Evolutionary conservation across 2,888 invertebrate species (phyloP).

Genomic region (Parascotia fuliginaria): DNA sequence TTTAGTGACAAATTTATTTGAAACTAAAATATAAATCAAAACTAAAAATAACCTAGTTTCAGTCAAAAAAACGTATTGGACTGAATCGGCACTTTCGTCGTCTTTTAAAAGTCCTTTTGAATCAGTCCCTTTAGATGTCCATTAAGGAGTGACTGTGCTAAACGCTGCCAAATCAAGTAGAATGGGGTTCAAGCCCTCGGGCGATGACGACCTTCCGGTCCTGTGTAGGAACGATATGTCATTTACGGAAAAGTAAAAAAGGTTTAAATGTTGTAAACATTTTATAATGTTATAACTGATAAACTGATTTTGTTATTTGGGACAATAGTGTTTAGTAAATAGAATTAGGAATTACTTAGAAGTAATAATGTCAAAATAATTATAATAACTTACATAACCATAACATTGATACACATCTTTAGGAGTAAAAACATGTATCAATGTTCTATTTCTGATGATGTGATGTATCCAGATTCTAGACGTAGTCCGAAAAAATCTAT

Average conservation of each 20-base stretch:
- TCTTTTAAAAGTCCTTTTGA: constrained; percentile 28
- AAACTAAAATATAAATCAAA: neutral
- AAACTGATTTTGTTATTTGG: too few species aligned
- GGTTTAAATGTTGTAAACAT: neutral
- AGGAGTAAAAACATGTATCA: too few species aligned
- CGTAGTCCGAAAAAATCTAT: too few species aligned
- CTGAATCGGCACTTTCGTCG: constrained; percentile 38
- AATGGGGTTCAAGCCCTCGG: constrained; percentile 37
- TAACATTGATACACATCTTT: too few species aligned
- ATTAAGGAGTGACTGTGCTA: constrained; percentile 52
- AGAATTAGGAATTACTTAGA: too few species aligned
- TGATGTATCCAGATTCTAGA: too few species aligned
- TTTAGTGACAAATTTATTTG: neutral
- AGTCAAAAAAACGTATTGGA: constrained; percentile 16
- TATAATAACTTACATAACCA: too few species aligned
- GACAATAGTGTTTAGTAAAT: too few species aligned
- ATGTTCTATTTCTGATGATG: too few species aligned
- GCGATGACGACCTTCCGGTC: constrained; percentile 20
- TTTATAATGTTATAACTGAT: neutral
- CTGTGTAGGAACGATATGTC: constrained; percentile 7
- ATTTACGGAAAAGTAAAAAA: constrained; percentile 8
- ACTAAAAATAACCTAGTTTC: constrained; percentile 20
- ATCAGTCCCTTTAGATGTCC: constrained; percentile 39
- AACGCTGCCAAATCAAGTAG: constrained; percentile 53
- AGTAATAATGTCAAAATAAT: too few species aligned